These are phyloP conservation scores for Diadromus collaris DNA, from an alignment of 2,888 invertebrate genomes.

Conservation along the genomic window DNA sequence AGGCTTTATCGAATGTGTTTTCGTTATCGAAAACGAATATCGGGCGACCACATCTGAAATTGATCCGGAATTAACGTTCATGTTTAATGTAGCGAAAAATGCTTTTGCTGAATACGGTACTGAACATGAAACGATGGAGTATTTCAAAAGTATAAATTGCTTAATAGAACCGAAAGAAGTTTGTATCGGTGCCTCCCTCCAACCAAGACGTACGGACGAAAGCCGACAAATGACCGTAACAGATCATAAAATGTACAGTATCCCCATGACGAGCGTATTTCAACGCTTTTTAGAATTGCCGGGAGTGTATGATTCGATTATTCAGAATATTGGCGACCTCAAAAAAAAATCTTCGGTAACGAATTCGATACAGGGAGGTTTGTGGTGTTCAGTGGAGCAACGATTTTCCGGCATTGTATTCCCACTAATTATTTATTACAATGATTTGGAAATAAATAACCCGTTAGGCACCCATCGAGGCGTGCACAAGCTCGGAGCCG, in stretches of 20 bases:
- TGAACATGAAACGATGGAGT: constrained; percentile 37
- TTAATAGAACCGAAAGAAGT: constrained; percentile 1
- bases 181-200: constrained; percentile 3
- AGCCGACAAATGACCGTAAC: constrained; percentile 1
- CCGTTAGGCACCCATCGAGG: constrained; percentile 37
- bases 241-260: constrained; percentile 33
- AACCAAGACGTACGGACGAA: not conserved
- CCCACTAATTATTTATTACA: constrained; percentile 28
- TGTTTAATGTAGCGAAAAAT: constrained; percentile 11
- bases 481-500: constrained; percentile 40
- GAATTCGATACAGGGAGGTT: constrained; percentile 21
- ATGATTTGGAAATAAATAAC: constrained; percentile 46
- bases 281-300: constrained; percentile 59
- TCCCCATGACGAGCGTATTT: constrained; percentile 52
- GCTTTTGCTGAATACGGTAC: constrained; percentile 38
- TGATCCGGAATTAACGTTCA: constrained; percentile 2
- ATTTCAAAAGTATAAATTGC: constrained; percentile 50
- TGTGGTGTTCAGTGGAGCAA: constrained; percentile 45
- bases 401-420: constrained; percentile 36
- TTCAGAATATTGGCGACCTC: constrained; percentile 33
- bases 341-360: constrained; percentile 36
- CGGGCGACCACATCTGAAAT: not conserved
- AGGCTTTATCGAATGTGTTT: constrained; percentile 3
- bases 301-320: constrained; percentile 51
- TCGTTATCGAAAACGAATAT: constrained; percentile 11